Evolutionary conservation across 1,140 invertebrate genomes (phyloP).

Genomic region (Drosophila pseudoobscura): DNA sequence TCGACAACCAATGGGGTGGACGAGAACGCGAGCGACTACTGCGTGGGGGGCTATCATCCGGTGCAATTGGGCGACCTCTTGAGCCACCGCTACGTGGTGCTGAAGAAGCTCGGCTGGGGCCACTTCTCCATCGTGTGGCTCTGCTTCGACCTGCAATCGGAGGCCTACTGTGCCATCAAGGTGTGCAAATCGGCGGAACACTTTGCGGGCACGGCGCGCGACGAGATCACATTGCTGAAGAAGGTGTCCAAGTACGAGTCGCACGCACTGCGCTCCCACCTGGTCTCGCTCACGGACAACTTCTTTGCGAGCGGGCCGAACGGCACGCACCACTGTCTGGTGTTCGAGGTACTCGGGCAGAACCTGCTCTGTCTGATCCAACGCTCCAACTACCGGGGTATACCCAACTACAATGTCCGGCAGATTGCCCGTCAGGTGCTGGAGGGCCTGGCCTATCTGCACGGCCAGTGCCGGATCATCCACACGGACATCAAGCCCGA

Average conservation of each 20-base stretch:
- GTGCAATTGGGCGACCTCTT: slow-evolving; percentile 97
- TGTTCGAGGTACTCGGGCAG: slow-evolving; percentile 98
- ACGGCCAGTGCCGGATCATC: slow-evolving; percentile 98
- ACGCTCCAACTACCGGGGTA: slow-evolving; percentile 97
- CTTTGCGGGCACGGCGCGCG: slow-evolving; percentile 98
- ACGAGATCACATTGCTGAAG: slow-evolving; percentile 98
- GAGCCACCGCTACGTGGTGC: slow-evolving; percentile 92
- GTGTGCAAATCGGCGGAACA: slow-evolving; percentile 98
- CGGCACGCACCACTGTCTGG: slow-evolving; percentile 97
- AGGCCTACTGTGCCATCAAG: slow-evolving; percentile 97
- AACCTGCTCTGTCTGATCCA: slow-evolving; percentile 99
- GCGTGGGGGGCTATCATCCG: slow-evolving; percentile 97
- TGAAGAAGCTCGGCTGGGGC: slow-evolving; percentile 98
- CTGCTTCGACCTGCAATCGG: slow-evolving; percentile 94
- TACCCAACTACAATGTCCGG: slow-evolving; percentile 96
- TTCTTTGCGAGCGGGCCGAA: slow-evolving; percentile 98
- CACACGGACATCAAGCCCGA: slow-evolving; percentile 99
- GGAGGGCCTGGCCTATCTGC: slow-evolving; percentile 98
- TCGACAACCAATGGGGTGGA: slow-evolving; percentile 85
- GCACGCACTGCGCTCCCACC: slow-evolving; percentile 93
- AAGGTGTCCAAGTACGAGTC: slow-evolving; percentile 94
- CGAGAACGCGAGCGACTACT: slow-evolving; percentile 95
- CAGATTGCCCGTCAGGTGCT: slow-evolving; percentile 97
- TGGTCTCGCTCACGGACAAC: slow-evolving; percentile 97
- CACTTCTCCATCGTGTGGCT: slow-evolving; percentile 99